Conservation (phyloP, 2,888 invertebrate species). For the Hemistola chrysoprasaria region DNA sequence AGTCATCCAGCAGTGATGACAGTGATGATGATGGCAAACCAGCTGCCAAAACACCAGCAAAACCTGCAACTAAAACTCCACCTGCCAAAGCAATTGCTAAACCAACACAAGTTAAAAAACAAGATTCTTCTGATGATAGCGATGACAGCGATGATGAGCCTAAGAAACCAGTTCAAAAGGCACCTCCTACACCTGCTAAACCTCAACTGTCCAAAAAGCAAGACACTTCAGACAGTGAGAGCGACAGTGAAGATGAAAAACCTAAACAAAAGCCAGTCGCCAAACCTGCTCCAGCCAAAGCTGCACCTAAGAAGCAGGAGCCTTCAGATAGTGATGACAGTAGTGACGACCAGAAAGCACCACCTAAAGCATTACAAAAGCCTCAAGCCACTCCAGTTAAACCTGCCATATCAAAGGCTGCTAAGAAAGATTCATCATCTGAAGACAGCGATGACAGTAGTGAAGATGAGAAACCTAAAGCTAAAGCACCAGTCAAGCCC, state of each 20-base stretch:
- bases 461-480: conserved; percentile 51
- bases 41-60: conserved; percentile 33
- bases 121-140: conserved; percentile 51
- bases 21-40: conserved; percentile 25
- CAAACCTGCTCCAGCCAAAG: conserved; percentile 15
- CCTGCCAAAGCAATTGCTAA: conserved; percentile 19
- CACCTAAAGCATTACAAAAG: conserved; percentile 30
- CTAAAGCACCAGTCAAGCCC: conserved; percentile 36
- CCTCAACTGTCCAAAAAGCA: conserved; percentile 33
- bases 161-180: conserved; percentile 29
- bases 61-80: conserved; percentile 16
- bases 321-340: conserved; percentile 56
- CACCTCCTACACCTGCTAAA: conserved; percentile 23
- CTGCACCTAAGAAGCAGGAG: conserved; percentile 34
- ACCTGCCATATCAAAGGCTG: conserved; percentile 29
- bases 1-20: conserved; percentile 36
- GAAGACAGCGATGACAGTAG: conserved; percentile 55
- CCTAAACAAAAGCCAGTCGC: conserved; percentile 23
- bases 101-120: conserved; percentile 32
- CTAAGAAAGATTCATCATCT: conserved; percentile 46
- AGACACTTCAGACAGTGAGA: conserved; percentile 31
- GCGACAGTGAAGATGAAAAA: conserved; percentile 43
- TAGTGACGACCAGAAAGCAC: conserved; percentile 51
- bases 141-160: conserved; percentile 46
- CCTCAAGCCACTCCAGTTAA: conserved; percentile 39